These are phyloP conservation scores for Eugnorisma glareosa DNA, from an alignment of 2,888 invertebrate genomes.

Conservation along the genomic window DNA sequence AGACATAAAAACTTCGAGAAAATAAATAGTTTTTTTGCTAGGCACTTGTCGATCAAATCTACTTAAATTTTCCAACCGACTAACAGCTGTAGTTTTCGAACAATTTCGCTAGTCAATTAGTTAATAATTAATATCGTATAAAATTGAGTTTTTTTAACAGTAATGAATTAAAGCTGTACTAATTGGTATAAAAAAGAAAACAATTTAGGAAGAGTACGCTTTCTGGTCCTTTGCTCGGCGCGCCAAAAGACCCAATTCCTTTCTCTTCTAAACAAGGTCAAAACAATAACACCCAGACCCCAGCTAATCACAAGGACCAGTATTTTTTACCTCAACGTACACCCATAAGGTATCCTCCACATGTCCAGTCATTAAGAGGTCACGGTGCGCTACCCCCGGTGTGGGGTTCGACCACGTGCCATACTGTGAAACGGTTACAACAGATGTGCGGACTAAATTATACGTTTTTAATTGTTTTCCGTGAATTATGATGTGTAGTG, in stretches of 20 bases:
- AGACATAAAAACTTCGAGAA: neutral
- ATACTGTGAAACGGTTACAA: conserved; percentile 79
- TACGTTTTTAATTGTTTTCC: conserved; percentile 78
- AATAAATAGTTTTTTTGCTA: neutral
- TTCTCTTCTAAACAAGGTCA: neutral
- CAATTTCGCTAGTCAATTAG: neutral
- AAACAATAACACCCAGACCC: conserved; percentile 3
- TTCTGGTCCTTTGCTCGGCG: neutral
- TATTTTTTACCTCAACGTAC: conserved; percentile 48
- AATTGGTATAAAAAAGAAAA: neutral
- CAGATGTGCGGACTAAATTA: conserved; percentile 73
- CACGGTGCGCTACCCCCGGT: conserved; percentile 61
- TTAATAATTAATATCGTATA: neutral
- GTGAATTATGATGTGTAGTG: conserved; percentile 77
- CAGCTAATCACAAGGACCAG: conserved; percentile 10
- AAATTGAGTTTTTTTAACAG: too few relatives aligned
- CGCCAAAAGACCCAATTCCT: neutral
- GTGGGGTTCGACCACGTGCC: conserved; percentile 73
- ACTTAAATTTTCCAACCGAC: neutral
- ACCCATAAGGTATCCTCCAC: conserved; percentile 60
- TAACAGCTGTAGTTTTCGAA: neutral
- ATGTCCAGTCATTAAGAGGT: conserved; percentile 67
- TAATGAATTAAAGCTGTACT: neutral
- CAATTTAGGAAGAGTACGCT: too few relatives aligned
- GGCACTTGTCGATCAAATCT: neutral